These are phyloP conservation scores for Chloroclysta siterata DNA, from an alignment of 2,888 invertebrate species.

Conservation along the genomic window DNA sequence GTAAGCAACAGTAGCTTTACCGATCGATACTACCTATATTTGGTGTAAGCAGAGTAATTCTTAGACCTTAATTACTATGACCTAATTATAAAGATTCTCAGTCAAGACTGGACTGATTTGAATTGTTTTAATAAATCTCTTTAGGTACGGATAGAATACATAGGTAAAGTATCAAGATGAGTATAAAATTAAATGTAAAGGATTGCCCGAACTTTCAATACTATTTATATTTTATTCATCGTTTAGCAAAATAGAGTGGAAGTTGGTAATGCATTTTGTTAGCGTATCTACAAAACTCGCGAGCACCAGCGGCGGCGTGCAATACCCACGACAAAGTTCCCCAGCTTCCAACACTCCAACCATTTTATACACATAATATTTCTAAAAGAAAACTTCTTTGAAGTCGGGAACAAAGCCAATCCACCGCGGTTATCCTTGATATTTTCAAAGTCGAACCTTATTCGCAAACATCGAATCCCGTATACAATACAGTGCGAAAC, in stretches of 20 bases:
- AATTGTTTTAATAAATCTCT: no score
- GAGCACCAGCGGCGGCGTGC: slow-evolving; percentile 46
- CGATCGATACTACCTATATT: neutral
- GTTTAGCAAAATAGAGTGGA: slow-evolving; percentile 15
- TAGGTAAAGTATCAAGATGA: no score
- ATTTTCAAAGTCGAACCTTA: slow-evolving; percentile 81
- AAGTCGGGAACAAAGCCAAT: slow-evolving; percentile 83
- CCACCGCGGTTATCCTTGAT: slow-evolving; percentile 82
- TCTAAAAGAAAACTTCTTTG: slow-evolving; percentile 79
- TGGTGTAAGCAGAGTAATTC: no score
- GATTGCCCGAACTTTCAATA: slow-evolving; percentile 7
- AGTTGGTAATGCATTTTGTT: slow-evolving; percentile 49
- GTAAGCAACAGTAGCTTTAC: neutral
- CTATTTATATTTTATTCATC: slow-evolving; percentile 17
- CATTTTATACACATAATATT: slow-evolving; percentile 78
- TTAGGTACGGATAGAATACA: no score
- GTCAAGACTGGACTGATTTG: no score
- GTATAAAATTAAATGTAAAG: no score
- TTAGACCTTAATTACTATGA: no score
- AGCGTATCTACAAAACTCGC: slow-evolving; percentile 52
- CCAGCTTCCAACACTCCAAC: slow-evolving; percentile 52
- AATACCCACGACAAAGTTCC: slow-evolving; percentile 54
- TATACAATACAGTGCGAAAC: slow-evolving; percentile 84
- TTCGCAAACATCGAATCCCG: slow-evolving; percentile 82
- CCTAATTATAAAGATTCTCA: no score